Evolutionary conservation across 2,888 invertebrate species (phyloP).

Genomic region (Colostygia pectinataria): DNA sequence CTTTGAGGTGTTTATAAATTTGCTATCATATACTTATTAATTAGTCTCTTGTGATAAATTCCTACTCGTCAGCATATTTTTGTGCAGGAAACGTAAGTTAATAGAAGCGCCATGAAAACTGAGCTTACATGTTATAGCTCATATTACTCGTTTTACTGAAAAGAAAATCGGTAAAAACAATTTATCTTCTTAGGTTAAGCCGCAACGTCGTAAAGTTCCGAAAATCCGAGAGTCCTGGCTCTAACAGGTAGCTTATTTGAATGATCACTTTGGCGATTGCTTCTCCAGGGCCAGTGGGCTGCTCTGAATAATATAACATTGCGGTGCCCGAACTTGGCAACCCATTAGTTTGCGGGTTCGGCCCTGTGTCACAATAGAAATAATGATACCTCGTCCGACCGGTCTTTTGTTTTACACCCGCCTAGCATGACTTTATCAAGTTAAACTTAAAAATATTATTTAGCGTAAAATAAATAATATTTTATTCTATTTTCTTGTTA

Average conservation of each 20-base stretch:
- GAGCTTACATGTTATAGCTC: background rate
- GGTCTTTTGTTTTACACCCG: constrained; percentile 1
- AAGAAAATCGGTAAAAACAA: constrained; percentile 16
- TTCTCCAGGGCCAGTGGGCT: constrained; percentile 27
- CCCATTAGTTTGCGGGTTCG: constrained; percentile 35
- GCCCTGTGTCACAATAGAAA: constrained; percentile 10
- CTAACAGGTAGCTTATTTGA: constrained; percentile 33
- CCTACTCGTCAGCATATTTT: too few relatives aligned
- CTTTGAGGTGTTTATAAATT: constrained; percentile 7
- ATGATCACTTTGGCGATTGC: constrained; percentile 29
- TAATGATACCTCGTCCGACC: constrained; percentile 11
- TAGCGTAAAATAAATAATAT: too few relatives aligned
- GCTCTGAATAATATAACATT: constrained; percentile 32
- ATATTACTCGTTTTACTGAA: constrained; percentile 8
- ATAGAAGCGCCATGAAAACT: background rate
- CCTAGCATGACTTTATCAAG: too few relatives aligned
- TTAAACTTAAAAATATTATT: too few relatives aligned
- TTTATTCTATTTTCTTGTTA: too few relatives aligned
- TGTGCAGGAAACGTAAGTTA: too few relatives aligned
- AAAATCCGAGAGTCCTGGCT: constrained; percentile 17
- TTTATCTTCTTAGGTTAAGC: constrained; percentile 17
- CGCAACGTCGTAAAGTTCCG: constrained; percentile 17
- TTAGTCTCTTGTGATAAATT: too few relatives aligned
- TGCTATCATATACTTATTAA: background rate
- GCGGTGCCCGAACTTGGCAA: constrained; percentile 22